A percentile compares a stretch with the other conserved stretches of the same genome.
Conservation (phyloP, 2,113 vertebrate genomes). For the Prionailurus viverrinus region DNA sequence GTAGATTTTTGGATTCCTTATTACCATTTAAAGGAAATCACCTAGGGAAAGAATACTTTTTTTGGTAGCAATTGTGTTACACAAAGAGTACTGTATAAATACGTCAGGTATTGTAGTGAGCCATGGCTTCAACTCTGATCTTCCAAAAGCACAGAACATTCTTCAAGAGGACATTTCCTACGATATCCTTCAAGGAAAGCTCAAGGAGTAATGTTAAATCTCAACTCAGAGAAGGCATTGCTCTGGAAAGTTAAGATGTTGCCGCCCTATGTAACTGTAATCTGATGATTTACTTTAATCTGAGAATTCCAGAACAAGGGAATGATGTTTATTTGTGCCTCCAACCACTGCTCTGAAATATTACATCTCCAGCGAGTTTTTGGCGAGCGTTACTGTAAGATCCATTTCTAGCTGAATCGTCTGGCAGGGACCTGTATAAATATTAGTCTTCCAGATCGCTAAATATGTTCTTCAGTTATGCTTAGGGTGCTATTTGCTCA, state of each 20-base stretch:
- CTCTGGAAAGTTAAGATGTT: neutral
- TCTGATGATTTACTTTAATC: neutral
- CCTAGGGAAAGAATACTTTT: neutral
- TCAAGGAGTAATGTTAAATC: neutral
- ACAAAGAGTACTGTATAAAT: neutral
- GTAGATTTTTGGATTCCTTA: neutral
- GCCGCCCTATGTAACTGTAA: neutral
- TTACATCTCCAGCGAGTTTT: neutral
- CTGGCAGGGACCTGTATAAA: neutral
- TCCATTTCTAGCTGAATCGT: neutral
- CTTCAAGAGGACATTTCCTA: slow-evolving; percentile 31
- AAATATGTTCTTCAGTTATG: neutral
- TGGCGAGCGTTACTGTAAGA: neutral
- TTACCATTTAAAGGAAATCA: neutral
- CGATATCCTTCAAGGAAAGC: neutral
- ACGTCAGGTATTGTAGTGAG: neutral
- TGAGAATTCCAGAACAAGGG: neutral
- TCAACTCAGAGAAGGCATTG: slow-evolving; percentile 17
- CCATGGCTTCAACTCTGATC: slow-evolving; percentile 33
- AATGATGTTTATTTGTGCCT: neutral
- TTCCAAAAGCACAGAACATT: slow-evolving; percentile 7
- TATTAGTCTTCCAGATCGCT: neutral
- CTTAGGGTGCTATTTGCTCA: neutral
- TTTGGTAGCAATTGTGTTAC: neutral
- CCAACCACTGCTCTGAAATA: neutral